Conservation (phyloP, 2,888 invertebrate species). For the Ennomos fuscantarius region DNA sequence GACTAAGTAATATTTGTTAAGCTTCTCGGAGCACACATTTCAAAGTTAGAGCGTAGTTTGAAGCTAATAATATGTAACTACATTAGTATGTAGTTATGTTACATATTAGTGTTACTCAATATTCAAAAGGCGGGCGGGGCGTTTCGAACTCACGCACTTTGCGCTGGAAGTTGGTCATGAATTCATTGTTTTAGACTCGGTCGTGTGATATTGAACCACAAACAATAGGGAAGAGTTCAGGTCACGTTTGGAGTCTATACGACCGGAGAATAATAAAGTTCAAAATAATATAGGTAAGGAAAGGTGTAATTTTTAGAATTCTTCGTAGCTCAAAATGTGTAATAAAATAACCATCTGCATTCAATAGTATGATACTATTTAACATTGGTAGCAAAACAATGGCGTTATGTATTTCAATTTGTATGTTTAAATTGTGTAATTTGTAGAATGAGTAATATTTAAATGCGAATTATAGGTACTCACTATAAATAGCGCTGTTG, state of each 20-base stretch:
- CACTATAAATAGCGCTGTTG: slow-evolving; percentile 15
- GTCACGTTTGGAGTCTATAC: slow-evolving; percentile 75
- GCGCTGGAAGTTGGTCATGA: slow-evolving; percentile 75
- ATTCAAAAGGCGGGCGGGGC: slow-evolving; percentile 59
- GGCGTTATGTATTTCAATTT: slow-evolving; percentile 27
- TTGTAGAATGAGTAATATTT: slow-evolving; percentile 10
- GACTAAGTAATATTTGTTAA: slow-evolving; percentile 40
- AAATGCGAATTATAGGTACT: background rate
- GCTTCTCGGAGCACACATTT: slow-evolving; percentile 25
- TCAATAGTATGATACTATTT: slow-evolving; percentile 1
- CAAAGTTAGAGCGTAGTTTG: slow-evolving; percentile 32
- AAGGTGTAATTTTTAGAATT: slow-evolving; percentile 74
- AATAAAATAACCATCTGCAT: slow-evolving; percentile 16
- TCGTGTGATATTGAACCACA: slow-evolving; percentile 78
- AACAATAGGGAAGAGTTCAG: slow-evolving; percentile 79
- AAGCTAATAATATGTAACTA: slow-evolving; percentile 42
- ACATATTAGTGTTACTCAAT: slow-evolving; percentile 59
- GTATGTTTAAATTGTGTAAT: slow-evolving; percentile 7
- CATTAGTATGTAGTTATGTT: slow-evolving; percentile 13
- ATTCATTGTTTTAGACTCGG: slow-evolving; percentile 80
- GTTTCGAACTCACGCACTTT: slow-evolving; percentile 64
- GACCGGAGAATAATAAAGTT: slow-evolving; percentile 71
- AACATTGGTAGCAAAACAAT: slow-evolving; percentile 44
- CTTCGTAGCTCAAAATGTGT: slow-evolving; percentile 51
- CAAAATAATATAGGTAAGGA: slow-evolving; percentile 62